Base-by-base conservation (phyloP, 1,140 invertebrate species). In the Schmidtea mediterranea region DNA sequence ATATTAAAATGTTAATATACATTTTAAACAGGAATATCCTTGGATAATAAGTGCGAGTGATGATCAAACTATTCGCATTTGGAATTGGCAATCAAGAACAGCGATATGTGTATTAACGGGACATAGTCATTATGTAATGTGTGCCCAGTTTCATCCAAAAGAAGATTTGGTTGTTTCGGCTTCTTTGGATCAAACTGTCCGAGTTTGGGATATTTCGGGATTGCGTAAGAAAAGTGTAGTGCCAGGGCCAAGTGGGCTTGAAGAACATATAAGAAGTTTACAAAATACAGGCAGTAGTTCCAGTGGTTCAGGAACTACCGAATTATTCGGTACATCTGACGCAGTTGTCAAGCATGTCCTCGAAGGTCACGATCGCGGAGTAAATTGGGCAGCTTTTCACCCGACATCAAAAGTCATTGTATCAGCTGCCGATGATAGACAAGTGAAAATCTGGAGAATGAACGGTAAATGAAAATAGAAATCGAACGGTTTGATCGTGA, bases 81-180 rank as follows among this genome's bases (percentile, higher is more conserved):
- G 92, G 92, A 98, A 98, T 63, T 98, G 92, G 92, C 92, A 98
- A 62, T 92, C 86, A 18, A 74, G 92, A n/a, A 82, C 79, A 49
- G 95, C 87, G 62, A 56, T 26, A 54, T 65, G 63, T 56, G 59
- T 68, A 22, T 50, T 67, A 49, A 62, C 63, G 21, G 87, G 89
- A 0, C 92, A 98, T 66, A 97, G 94, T 68, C 90, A 98, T 64
- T 98, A 98, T 70, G 92, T 98, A 0, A 98, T 98, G 92, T 92
- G 86, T 67, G 90, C 90, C 1, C 80, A 84, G 58, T 98, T 98
- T 66, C 92, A 98, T 68, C 82, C 82, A 0, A 76, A 76, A 0
- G 89, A 97, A 59, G 90, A 98, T 68, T 73, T 97, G 26, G 77
- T 98, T 18, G 86, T 95, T 0, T 95, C 87, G 0, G 87, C 89